Percentiles rank a stretch among this genome's conserved stretches.
These are phyloP conservation scores for Anniella stebbinsi DNA, from an alignment of 2,797 vertebrate species.

Conservation along the genomic window DNA sequence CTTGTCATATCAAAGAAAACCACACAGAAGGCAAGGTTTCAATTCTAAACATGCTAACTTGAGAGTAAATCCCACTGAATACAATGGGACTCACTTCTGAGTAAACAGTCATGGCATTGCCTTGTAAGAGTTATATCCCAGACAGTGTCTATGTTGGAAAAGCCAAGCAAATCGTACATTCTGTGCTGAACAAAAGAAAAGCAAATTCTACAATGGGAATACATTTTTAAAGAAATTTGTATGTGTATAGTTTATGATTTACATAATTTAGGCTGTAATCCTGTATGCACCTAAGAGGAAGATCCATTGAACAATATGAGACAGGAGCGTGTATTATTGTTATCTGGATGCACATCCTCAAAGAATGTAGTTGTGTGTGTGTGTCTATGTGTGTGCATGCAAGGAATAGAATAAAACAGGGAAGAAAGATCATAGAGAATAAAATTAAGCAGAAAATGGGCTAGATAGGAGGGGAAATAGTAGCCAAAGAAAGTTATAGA, in stretches of 20 bases:
- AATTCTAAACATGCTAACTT: background rate
- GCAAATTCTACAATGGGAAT: background rate
- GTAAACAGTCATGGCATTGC: background rate
- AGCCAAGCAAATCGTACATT: background rate
- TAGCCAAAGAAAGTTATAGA: background rate
- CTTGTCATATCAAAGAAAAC: conserved; percentile 1
- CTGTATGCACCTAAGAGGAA: background rate
- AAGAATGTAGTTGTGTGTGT: background rate
- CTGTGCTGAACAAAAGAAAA: background rate
- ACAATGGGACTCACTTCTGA: background rate
- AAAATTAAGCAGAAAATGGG: background rate
- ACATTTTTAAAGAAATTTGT: background rate
- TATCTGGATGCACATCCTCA: background rate
- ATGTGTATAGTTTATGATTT: background rate
- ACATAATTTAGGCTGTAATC: background rate
- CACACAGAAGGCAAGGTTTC: background rate
- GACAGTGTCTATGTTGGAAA: background rate
- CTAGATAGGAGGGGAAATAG: background rate
- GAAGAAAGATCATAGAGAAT: background rate
- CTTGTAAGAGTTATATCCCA: background rate
- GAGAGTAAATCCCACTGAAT: background rate
- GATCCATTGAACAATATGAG: background rate
- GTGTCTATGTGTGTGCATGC: too few species aligned
- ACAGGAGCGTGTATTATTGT: background rate
- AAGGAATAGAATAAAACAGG: background rate